Conservation (phyloP, 2,797 vertebrate genomes). For the Pseudochaenichthys georgianus region DNA sequence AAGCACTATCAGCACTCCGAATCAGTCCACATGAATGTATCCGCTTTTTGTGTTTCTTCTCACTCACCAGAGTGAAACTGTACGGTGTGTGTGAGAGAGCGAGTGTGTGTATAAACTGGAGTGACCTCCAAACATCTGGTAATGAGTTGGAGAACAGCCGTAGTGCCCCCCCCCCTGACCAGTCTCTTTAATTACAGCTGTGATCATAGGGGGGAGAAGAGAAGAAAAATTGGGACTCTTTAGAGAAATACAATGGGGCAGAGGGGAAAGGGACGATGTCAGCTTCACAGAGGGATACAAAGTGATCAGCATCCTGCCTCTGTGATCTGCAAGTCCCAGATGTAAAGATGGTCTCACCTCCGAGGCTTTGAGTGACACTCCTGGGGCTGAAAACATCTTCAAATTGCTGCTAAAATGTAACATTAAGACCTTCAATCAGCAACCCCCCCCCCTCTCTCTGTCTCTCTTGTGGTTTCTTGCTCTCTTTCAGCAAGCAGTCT, state of each 20-base stretch:
- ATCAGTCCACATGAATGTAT: conserved; percentile 76
- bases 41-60: conserved; percentile 11
- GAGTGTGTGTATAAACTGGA: conserved; percentile 45
- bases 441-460: not conserved
- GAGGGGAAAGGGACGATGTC: conserved; percentile 24
- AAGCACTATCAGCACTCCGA: conserved; percentile 54
- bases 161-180: conserved; percentile 43
- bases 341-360: conserved; percentile 39
- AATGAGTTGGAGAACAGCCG: conserved; percentile 64
- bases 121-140: conserved; percentile 77
- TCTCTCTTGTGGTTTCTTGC: conserved; percentile 25
- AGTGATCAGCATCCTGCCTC: conserved; percentile 34
- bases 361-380: conserved; percentile 60
- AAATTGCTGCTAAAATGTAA: conserved; percentile 83
- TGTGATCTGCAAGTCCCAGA: conserved; percentile 55
- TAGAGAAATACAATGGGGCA: not conserved
- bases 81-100: conserved; percentile 17
- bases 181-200: conserved; percentile 70
- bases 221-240: conserved; percentile 37
- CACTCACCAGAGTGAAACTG: conserved; percentile 27
- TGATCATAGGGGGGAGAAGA: conserved; percentile 49
- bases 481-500: conserved; percentile 63
- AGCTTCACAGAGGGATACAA: conserved; percentile 16
- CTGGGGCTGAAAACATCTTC: conserved; percentile 60
- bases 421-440: conserved; percentile 76